Base-by-base conservation (phyloP, 2,113 vertebrate species). In the Sula dactylatra region DNA sequence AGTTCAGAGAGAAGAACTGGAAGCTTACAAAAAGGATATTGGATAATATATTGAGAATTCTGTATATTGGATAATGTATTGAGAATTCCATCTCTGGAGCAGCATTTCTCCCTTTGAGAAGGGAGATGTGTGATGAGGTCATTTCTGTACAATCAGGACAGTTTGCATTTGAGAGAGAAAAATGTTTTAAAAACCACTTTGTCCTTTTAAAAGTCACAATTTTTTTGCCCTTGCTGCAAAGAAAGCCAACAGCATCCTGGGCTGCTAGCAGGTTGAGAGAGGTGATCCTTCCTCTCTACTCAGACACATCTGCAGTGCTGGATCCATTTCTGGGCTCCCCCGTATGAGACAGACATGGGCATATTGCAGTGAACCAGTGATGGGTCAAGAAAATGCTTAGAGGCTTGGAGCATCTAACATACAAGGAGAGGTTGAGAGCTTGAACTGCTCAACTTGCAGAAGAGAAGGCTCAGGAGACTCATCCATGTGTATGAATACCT, bases 161-260 rank as follows among this genome's bases (percentile, higher is more conserved):
- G 76, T 44, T 61, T 89, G 44, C 69, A 80, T 49, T 90, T 84
- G 16, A 87, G 47, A 65, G 44, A 84, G 92, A 59, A 90, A 65
- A 72, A 84, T 64, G 47, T 61, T 94, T 89, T 38, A 64, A 86
- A 95, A 95, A 94, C 62, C 74, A 88, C 54, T 64, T 69, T 82
- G 52, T 44, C 16, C 17, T 90, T 92, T 66, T 80, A 92, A 90
- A 93, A 76, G 49, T 16, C 4, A n/a, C 4, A 1, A 8, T 9
- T 54, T 54, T n/a, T 54, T 54, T 54, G 3, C 16, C 34, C 7
- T 73, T 74, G 16, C 8, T 32, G 21, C 40, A 74, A 38, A 65
- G 59, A 40, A 59, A 42, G 9, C 7, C 21, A 82, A 40, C 66
- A 70, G 29, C 26, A 36, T 58, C 52, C 42, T 52, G 17, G 21